Evolutionary conservation across 1,140 invertebrate species (phyloP), one percentile per base, ranked within the genome.

Genomic region (Phymorhynchus buccinoides): DNA sequence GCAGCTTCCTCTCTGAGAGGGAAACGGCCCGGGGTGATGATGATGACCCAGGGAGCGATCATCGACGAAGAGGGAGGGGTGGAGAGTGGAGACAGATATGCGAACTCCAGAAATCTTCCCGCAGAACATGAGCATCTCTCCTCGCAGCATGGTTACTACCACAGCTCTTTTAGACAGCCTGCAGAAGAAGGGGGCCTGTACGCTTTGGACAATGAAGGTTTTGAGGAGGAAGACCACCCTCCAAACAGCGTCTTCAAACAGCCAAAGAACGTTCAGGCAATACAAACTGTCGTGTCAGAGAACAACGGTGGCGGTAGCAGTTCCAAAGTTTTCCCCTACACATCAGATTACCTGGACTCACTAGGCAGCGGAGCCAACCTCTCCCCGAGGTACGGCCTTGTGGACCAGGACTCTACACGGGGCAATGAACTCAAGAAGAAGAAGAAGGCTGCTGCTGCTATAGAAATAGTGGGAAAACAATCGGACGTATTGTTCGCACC

Each of bases 291-390:
- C 27, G n/a, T 44, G 42, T 32, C 1, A 44, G 35, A 44, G 22
- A 56, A 71, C 16, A 32, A 32, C 56, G 37, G 22, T n/a, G 41
- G n/a, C 3, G 4, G 16, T 18, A 48, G n/a, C 14, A 30, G 32
- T 66, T 62, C 27, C 42, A 41, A 80, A 22, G 75, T 22, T 3
- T 79, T 78, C n/a, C 77, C 44, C 1, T 85, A 79, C 48, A 79
- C 75, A 37, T 56, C 48, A 1, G 84, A 66, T 1, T 56, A 52
- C 39, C 37, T 79, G 39, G 42, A 85, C 35, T 32, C 35, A 30
- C 7, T n/a, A 32, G 44, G 41, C 27, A 16, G 27, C 27, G 16
- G 16, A 2, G 3, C 44, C 7, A 80, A 56, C 48, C 27, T 9
- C 42, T 35, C 27, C 6, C 42, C 41, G 1, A 32, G 48, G 27